Conservation (phyloP, 2,888 invertebrate genomes). For the Nasonovia ribisnigri region DNA sequence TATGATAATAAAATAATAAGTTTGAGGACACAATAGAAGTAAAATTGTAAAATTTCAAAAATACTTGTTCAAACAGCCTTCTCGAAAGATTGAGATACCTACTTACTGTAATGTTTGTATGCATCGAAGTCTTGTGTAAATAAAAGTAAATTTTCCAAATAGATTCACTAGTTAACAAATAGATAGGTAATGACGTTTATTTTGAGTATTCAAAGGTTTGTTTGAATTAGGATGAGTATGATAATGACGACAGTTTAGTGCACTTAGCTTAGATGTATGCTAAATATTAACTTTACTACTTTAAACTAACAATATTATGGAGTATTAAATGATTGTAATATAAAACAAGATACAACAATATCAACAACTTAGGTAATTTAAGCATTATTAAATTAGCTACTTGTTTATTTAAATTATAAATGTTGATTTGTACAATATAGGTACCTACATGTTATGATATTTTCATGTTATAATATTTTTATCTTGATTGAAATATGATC, state of each 20-base stretch:
- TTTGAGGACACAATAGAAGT: background rate
- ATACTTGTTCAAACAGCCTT: background rate
- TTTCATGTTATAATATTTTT: background rate
- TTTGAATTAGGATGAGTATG: background rate
- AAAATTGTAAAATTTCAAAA: background rate
- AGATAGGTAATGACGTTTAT: background rate
- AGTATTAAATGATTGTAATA: background rate
- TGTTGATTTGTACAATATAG: background rate
- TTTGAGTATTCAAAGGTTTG: background rate
- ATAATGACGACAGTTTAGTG: background rate
- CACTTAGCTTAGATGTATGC: background rate
- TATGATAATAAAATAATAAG: background rate
- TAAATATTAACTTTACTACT: background rate
- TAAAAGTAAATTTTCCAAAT: conserved; percentile 12
- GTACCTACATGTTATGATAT: background rate
- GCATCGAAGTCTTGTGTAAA: background rate
- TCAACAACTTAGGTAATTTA: background rate
- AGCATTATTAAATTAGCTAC: background rate
- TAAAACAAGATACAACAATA: background rate
- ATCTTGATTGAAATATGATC: too few relatives aligned
- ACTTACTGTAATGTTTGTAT: background rate
- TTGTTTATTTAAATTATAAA: background rate
- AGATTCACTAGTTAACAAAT: background rate
- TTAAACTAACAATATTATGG: background rate
- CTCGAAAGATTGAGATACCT: background rate